Evolutionary conservation across 2,888 invertebrate species (phyloP), one percentile per base, ranked within the genome.

Genomic region (Eurois occulta): DNA sequence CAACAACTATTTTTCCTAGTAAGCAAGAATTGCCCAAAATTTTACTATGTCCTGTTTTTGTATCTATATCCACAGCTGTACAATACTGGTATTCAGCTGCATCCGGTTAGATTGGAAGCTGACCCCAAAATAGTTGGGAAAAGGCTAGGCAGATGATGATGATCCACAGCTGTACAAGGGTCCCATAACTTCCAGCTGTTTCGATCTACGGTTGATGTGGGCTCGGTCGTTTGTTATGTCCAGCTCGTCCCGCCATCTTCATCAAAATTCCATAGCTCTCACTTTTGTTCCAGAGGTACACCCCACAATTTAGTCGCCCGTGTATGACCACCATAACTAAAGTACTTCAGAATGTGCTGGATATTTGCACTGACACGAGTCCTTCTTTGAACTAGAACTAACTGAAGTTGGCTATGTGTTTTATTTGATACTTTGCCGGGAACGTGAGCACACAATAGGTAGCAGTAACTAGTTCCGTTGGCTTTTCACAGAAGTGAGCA

Each of bases 391-490:
- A 71, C 68, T 79, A 72, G 55, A 67, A 84, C 43, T 75, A 52
- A 79, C 75, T 75, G 46, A 32, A n/a, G 70, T 52, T 66, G 38
- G 65, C 55, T 74, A 13, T 68, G 28, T 74, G 71, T 73, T 86
- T 83, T 83, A 79, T 79, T 66, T 74, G 75, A 83, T 76, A 83
- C 71, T 78, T 73, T 64, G 60, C 24, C 43, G 62, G 38, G 48
- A 80, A 85, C 68, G 69, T 78, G 81, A 73, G 66, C 48, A 32
- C 7, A 72, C 69, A 60, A 41, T 73, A 69, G 72, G 28, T 48
- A 69, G 32, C 38, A 46, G 35, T 41, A 16, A 65, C 64, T 64
- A 38, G 7, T 65, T 65, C 1, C 32, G 18, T 18, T 18, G 10
- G 32, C 18, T 60, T 60, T 60, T 8, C 32, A 1, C 32, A 32